Conservation (phyloP, 2,113 vertebrate genomes). For the Ornithorhynchus anatinus region DNA sequence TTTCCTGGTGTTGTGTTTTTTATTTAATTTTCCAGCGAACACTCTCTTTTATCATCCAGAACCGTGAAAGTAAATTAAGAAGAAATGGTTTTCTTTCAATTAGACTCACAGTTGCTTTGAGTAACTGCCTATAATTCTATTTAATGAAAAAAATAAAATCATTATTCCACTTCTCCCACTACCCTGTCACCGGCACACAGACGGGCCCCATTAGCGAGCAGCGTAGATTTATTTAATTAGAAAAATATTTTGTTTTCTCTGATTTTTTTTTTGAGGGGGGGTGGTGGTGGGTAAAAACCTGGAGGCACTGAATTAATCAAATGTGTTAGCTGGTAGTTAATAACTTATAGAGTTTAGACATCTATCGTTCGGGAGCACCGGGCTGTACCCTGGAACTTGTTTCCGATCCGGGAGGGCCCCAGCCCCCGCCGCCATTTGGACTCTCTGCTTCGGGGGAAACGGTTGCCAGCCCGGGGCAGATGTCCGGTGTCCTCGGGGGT, state of each 20-base stretch:
- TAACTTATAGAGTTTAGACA: slow-evolving; percentile 59
- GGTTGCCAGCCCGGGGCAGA: no score
- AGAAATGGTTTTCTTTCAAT: slow-evolving; percentile 87
- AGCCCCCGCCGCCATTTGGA: no score
- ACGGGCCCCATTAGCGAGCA: slow-evolving; percentile 73
- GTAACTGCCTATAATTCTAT: slow-evolving; percentile 86
- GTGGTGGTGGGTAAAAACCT: slow-evolving; percentile 55
- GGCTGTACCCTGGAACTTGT: slow-evolving; percentile 26
- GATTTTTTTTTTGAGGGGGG: slow-evolving; percentile 58
- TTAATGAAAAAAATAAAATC: slow-evolving; percentile 87
- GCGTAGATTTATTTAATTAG: slow-evolving; percentile 84
- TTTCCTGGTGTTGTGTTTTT: slow-evolving; percentile 69
- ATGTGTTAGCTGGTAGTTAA: slow-evolving; percentile 77
- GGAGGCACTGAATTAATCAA: slow-evolving; percentile 77
- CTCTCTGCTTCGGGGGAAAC: no score
- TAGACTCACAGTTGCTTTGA: slow-evolving; percentile 80
- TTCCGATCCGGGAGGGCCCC: no score
- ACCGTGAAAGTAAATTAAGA: slow-evolving; percentile 85
- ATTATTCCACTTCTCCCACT: slow-evolving; percentile 75
- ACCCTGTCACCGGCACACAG: slow-evolving; percentile 73
- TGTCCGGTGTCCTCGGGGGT: no score
- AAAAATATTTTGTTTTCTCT: slow-evolving; percentile 83
- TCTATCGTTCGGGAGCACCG: slow-evolving; percentile 53
- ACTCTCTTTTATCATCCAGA: slow-evolving; percentile 81
- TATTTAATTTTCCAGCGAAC: slow-evolving; percentile 78